Conservation (phyloP, 1,140 invertebrate genomes). For the Melitaea cinxia region DNA sequence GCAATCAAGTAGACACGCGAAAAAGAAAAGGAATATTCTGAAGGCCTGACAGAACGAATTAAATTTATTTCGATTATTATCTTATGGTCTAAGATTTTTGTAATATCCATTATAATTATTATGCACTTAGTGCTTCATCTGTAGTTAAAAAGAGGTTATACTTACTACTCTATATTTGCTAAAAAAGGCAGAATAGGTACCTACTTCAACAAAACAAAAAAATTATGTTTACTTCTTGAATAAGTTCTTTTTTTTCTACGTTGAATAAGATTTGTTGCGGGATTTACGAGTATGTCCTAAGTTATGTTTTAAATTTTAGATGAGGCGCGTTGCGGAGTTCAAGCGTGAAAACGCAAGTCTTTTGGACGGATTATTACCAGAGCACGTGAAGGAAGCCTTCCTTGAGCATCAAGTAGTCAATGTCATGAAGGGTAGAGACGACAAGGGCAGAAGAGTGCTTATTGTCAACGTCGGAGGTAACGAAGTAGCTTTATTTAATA, state of each 20-base stretch:
- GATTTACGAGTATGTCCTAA: no score
- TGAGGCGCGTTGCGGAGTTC: constrained; percentile 88
- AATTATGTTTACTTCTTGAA: no score
- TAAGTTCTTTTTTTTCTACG: no score
- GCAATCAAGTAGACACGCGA: constrained; percentile 45
- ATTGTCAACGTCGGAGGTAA: constrained; percentile 84
- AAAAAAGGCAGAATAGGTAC: no score
- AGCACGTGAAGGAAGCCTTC: constrained; percentile 85
- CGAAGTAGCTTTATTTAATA: constrained; percentile 15
- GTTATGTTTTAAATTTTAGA: constrained; percentile 70
- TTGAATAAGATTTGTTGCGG: no score
- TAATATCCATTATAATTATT: no score
- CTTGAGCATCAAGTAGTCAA: constrained; percentile 88
- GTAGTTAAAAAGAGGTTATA: no score
- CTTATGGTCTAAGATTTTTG: no score
- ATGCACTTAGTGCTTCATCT: no score
- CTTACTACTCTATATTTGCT: no score
- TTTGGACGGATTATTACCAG: constrained; percentile 84
- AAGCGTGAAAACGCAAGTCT: constrained; percentile 85
- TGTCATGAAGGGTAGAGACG: constrained; percentile 86
- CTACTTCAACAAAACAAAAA: no score
- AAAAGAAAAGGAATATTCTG: constrained; percentile 34
- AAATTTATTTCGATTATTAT: not conserved
- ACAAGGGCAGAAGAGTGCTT: constrained; percentile 85
- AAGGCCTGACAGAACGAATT: constrained; percentile 19